These are phyloP conservation scores for Galerucella calmariensis DNA, from an alignment of 2,888 invertebrate genomes.

Conservation along the genomic window DNA sequence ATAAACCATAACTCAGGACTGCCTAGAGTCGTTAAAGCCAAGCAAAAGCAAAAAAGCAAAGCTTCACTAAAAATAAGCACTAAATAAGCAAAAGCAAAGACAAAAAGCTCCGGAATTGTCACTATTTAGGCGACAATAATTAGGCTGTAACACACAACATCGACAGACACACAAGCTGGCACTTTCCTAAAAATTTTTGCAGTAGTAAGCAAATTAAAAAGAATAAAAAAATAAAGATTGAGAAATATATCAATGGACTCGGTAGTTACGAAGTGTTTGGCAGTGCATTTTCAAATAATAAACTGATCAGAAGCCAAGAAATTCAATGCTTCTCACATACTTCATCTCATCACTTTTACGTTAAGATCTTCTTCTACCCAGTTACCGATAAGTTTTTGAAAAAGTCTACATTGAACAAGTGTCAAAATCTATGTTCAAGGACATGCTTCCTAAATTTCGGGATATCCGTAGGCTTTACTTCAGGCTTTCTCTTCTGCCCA, in stretches of 20 bases:
- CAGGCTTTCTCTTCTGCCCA: too few species aligned
- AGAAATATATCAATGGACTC: conserved; percentile 49
- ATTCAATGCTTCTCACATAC: not conserved
- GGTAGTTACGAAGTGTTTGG: conserved; percentile 45
- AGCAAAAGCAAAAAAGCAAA: conserved; percentile 50
- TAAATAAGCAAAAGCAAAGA: conserved; percentile 53
- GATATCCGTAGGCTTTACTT: too few species aligned
- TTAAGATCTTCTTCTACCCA: too few species aligned
- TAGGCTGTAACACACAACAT: conserved; percentile 55
- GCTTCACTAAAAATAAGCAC: conserved; percentile 51
- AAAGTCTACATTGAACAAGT: too few species aligned
- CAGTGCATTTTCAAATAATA: conserved; percentile 27
- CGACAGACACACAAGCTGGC: conserved; percentile 59
- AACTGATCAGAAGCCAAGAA: conserved; percentile 2
- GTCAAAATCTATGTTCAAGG: too few species aligned
- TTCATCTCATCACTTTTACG: too few species aligned
- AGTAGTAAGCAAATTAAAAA: conserved; percentile 52
- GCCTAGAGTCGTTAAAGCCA: conserved; percentile 52
- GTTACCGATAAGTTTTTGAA: too few species aligned
- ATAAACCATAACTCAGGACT: conserved; percentile 54
- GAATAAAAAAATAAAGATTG: conserved; percentile 43
- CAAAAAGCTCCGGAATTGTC: conserved; percentile 44
- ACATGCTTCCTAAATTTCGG: too few species aligned
- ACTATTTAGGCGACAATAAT: conserved; percentile 43
- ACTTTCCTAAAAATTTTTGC: conserved; percentile 57